Evolutionary conservation across 37 sponge, comb jelly and placozoan genomes (phyloP).

Genomic region (Crambe crambe): DNA sequence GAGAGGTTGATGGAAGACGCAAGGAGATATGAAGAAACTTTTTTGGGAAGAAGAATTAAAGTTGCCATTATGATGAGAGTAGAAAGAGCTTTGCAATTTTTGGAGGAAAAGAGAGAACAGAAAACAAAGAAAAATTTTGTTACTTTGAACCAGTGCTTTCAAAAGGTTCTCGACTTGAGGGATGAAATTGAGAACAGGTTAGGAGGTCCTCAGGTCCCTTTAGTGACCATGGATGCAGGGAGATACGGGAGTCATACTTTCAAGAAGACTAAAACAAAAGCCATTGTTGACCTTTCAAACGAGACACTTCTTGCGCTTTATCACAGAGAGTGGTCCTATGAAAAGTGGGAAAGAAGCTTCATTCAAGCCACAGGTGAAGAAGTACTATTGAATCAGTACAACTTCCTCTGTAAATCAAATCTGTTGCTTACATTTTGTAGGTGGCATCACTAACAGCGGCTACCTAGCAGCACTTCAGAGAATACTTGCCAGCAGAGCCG

Average conservation of each 20-base stretch:
- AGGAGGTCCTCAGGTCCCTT: not conserved
- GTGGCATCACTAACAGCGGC: not conserved
- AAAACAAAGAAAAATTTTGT: not conserved
- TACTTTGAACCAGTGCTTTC: not conserved
- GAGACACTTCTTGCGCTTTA: not conserved
- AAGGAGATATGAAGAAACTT: not conserved
- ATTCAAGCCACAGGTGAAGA: not conserved
- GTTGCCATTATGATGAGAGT: constrained; percentile 23
- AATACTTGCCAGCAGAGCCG: constrained; percentile 18
- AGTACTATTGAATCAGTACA: no score
- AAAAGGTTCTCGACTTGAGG: not conserved
- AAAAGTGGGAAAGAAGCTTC: constrained; percentile 17
- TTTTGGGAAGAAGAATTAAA: not conserved
- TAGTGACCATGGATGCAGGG: constrained; percentile 20
- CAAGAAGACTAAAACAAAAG: not conserved
- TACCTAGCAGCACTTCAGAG: constrained; percentile 31
- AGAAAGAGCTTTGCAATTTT: not conserved
- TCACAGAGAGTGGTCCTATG: constrained; percentile 5
- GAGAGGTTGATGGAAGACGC: not conserved
- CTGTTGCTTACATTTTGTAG: no score
- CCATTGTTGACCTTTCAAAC: not conserved
- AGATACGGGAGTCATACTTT: constrained; percentile 20
- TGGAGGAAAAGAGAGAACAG: not conserved
- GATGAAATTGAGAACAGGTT: not conserved
- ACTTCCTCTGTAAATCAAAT: no score